These are phyloP conservation scores for Mesochorus sp. DNA, from an alignment of 2,888 invertebrate genomes.

Conservation along the genomic window DNA sequence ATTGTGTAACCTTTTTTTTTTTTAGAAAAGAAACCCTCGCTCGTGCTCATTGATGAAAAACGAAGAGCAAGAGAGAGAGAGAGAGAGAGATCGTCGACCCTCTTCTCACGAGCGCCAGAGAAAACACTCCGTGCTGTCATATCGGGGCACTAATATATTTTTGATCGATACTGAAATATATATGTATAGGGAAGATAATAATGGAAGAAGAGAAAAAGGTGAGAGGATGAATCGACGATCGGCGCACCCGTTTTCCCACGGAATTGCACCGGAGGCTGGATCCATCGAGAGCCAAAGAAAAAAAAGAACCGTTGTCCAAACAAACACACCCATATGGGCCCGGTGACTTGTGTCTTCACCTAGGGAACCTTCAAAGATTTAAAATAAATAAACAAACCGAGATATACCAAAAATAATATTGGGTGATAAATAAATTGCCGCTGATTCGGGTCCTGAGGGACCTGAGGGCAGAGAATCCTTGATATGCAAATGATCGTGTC, in stretches of 20 bases:
- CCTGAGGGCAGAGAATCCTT: too few species aligned
- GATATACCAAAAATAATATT: too few species aligned
- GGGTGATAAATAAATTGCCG: too few species aligned
- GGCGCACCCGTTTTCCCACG: constrained; percentile 77
- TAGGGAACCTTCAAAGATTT: background rate
- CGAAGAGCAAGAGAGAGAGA: too few species aligned
- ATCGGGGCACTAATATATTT: constrained; percentile 82
- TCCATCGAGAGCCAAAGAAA: constrained; percentile 50
- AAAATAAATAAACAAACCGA: constrained; percentile 41
- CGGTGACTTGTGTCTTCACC: constrained; percentile 24
- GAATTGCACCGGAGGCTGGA: constrained; percentile 46
- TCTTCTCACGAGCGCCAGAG: constrained; percentile 68
- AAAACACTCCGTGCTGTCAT: constrained; percentile 82
- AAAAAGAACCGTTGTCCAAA: constrained; percentile 81
- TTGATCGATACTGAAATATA: constrained; percentile 78
- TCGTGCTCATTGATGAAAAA: constrained; percentile 54
- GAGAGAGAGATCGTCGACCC: constrained; percentile 63
- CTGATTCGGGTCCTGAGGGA: too few species aligned
- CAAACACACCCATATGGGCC: constrained; percentile 78
- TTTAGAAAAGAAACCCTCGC: constrained; percentile 18
- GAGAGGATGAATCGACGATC: constrained; percentile 67
- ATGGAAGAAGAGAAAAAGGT: constrained; percentile 56
- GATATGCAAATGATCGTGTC: constrained; percentile 77
- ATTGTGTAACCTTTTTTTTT: constrained; percentile 64
- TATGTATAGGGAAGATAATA: constrained; percentile 45